Evolutionary conservation across 2,797 vertebrate genomes (phyloP), one percentile per base, ranked within the genome.

Genomic region (Poliocrania exsul): DNA sequence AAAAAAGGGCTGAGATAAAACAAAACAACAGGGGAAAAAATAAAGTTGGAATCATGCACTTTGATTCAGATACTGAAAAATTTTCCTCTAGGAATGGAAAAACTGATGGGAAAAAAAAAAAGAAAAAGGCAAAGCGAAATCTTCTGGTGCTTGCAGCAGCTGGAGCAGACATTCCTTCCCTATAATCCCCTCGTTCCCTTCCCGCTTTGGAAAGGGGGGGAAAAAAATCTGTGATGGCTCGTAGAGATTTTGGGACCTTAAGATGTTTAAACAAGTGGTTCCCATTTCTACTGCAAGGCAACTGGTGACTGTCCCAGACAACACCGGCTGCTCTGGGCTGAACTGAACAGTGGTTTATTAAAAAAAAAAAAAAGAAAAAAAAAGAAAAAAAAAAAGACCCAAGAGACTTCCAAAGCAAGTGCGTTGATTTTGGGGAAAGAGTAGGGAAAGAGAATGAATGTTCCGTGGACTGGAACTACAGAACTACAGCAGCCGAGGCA

Each of bases 61-160:
- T 98, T 96, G 96, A 97, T 97, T 97, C 93, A 95, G 96, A 97
- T 95, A 94, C 89, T 84, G 94, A 97, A 97, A 97, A 97, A 81
- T 57, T 93, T 94, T 97, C 94, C 94, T 97, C 90, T 83, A 94
- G 90, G 97, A 97, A 97, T 93, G 96, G 97, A 97, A 97, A 96
- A 90, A 66, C 33, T 94, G 92, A 97, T 77, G 35, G 14, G 1
- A 50, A 71, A 67, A 88, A 81, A 65, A 65, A 91, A 80, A 67
- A 20, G 17, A 40, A 64, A 25, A 38, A 19, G 14, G 6, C 88
- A 94, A 95, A 87, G 83, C 28, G 57, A 95, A 95, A 86, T 97
- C 89, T 97, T 91, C 83, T 28, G 74, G 64, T 81, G 72, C 46
- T 87, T 79, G 75, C 58, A 88, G 88, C 78, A 69, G 73, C 49